These are phyloP conservation scores for Xyrauchen texanus DNA, from an alignment of 2,113 vertebrate genomes.

Conservation along the genomic window DNA sequence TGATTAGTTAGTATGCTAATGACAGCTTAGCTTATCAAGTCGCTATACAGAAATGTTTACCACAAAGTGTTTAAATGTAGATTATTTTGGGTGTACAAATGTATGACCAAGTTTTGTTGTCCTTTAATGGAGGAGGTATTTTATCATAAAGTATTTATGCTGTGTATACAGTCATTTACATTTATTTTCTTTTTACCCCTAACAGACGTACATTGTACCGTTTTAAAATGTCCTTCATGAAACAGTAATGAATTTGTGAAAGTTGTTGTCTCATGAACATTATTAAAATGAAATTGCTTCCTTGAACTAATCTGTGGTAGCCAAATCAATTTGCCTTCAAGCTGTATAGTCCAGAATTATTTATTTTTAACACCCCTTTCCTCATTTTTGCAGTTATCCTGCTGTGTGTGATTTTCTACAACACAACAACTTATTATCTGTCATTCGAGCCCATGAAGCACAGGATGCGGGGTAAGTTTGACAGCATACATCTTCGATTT, in stretches of 20 bases:
- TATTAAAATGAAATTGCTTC: too few species aligned
- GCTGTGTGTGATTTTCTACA: slow-evolving; percentile 99
- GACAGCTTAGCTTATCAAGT: too few species aligned
- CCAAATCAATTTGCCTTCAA: neutral
- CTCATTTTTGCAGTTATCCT: slow-evolving; percentile 83
- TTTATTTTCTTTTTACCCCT: neutral
- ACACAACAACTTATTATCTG: slow-evolving; percentile 99
- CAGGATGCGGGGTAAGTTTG: slow-evolving; percentile 94
- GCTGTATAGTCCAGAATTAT: neutral
- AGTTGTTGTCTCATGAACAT: neutral
- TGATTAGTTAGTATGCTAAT: too few species aligned
- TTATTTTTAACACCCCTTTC: neutral
- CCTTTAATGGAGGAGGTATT: neutral
- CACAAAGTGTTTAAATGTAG: too few species aligned
- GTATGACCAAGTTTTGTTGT: neutral
- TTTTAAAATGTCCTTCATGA: neutral
- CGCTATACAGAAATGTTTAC: too few species aligned
- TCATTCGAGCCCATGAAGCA: slow-evolving; percentile 98
- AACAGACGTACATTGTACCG: neutral
- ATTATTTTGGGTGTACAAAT: too few species aligned
- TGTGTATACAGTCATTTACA: neutral
- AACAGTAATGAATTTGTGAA: neutral
- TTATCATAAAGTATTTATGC: neutral
- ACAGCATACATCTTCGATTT: neutral
- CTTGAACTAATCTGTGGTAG: neutral